These are phyloP conservation scores for Epinephelus fuscoguttatus DNA, from an alignment of 2,113 vertebrate species.

Conservation along the genomic window DNA sequence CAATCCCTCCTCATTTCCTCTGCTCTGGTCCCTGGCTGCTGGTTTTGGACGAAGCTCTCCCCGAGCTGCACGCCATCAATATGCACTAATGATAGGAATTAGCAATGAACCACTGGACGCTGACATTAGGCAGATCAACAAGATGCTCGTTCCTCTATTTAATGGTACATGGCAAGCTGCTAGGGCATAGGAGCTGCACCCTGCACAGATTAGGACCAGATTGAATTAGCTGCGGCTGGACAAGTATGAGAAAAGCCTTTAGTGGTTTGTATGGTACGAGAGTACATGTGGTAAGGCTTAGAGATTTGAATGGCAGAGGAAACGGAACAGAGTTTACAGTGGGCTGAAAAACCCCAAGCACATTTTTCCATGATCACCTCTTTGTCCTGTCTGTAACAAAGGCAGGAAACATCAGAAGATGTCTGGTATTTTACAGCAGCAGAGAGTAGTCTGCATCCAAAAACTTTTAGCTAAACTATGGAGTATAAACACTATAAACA, in stretches of 20 bases:
- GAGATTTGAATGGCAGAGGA: constrained; percentile 59
- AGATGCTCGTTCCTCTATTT: constrained; percentile 68
- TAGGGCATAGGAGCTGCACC: constrained; percentile 42
- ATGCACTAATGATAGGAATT: constrained; percentile 82
- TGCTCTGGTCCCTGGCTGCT: constrained; percentile 62
- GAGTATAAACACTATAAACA: background rate
- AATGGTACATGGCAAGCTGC: constrained; percentile 61
- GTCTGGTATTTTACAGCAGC: constrained; percentile 53
- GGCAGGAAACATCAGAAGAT: constrained; percentile 76
- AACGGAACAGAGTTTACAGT: constrained; percentile 55
- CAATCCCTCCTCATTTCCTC: constrained; percentile 82
- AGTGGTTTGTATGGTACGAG: constrained; percentile 59
- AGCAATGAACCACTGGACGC: constrained; percentile 75
- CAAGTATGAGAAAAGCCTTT: constrained; percentile 57
- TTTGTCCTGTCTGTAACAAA: constrained; percentile 75
- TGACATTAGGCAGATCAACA: constrained; percentile 79
- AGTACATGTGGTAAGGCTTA: constrained; percentile 66
- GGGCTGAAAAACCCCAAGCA: constrained; percentile 62
- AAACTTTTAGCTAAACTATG: background rate
- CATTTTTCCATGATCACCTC: constrained; percentile 71
- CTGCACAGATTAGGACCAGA: constrained; percentile 71
- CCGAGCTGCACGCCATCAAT: constrained; percentile 74
- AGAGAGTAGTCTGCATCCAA: constrained; percentile 20
- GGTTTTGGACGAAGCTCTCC: constrained; percentile 59
- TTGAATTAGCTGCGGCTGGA: constrained; percentile 73